Conservation (phyloP, 2,888 invertebrate genomes). For the Zygaena filipendulae region DNA sequence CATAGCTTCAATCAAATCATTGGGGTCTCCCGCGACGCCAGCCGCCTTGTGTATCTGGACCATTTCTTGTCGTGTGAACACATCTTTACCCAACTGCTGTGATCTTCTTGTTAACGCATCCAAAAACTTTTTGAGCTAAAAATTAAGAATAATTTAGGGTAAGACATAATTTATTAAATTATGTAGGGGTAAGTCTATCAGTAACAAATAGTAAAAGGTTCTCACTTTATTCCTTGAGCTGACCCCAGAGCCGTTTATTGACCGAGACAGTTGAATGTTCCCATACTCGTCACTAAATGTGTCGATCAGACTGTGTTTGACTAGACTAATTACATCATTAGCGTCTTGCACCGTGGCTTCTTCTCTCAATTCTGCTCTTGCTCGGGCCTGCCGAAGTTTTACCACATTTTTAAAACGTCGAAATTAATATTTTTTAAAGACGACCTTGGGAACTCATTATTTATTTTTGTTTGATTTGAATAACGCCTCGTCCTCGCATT, state of each 20-base stretch:
- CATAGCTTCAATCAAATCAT: conserved; percentile 77
- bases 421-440: no score
- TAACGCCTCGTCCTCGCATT: no score
- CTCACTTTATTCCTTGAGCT: conserved; percentile 74
- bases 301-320: conserved; percentile 83
- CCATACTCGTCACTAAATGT: conserved; percentile 80
- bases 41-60: conserved; percentile 75
- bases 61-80: conserved; percentile 82
- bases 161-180: conserved; percentile 4
- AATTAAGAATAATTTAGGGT: conserved; percentile 15
- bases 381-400: conserved; percentile 83
- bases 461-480: no score
- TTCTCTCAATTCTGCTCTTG: conserved; percentile 86
- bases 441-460: no score
- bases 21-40: conserved; percentile 74
- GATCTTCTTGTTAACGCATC: conserved; percentile 74
- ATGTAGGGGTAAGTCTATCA: not conserved
- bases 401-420: no score
- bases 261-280: conserved; percentile 69
- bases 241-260: conserved; percentile 79
- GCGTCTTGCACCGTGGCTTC: conserved; percentile 85
- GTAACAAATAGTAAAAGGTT: conserved; percentile 4
- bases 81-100: conserved; percentile 72
- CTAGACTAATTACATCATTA: conserved; percentile 84
- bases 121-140: conserved; percentile 78